Percentiles rank a stretch among this genome's conserved stretches.
Conservation (phyloP, 2,113 vertebrate genomes). For the Pontoporia blainvillei region DNA sequence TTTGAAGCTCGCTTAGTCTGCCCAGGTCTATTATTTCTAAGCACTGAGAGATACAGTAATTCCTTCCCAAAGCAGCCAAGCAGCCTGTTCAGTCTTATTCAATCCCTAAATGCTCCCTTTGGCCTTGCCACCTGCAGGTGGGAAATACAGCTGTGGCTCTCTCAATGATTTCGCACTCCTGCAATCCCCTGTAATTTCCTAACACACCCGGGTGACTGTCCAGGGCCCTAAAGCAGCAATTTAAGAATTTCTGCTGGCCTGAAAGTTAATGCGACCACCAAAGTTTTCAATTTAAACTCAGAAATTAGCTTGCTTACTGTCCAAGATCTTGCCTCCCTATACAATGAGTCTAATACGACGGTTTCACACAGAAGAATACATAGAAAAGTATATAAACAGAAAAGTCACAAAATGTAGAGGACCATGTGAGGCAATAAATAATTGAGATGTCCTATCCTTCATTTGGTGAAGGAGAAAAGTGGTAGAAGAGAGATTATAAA, state of each 20-base stretch:
- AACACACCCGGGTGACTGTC: constrained; percentile 32
- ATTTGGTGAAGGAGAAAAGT: neutral
- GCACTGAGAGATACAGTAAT: neutral
- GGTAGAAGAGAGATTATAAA: neutral
- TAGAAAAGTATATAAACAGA: neutral
- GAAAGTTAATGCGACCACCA: constrained; percentile 41
- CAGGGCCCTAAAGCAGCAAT: constrained; percentile 43
- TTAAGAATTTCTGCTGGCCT: constrained; percentile 60
- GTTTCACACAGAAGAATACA: constrained; percentile 38
- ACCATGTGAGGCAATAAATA: neutral
- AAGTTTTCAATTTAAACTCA: constrained; percentile 53
- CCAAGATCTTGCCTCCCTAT: constrained; percentile 30
- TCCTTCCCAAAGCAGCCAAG: neutral
- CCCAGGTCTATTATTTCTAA: neutral
- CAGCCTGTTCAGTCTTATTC: neutral
- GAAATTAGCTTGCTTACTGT: constrained; percentile 40
- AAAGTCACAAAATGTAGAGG: neutral
- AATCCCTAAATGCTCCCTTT: neutral
- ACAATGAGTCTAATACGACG: neutral
- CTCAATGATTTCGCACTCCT: constrained; percentile 39
- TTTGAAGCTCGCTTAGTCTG: neutral
- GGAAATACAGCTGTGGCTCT: constrained; percentile 25
- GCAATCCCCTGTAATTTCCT: constrained; percentile 45
- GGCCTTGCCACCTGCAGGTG: constrained; percentile 34
- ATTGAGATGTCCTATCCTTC: neutral